Percentiles rank a stretch among this genome's conserved stretches.
Evolutionary conservation across 2,888 invertebrate genomes (phyloP).

Genomic region (Agrotis clavis): DNA sequence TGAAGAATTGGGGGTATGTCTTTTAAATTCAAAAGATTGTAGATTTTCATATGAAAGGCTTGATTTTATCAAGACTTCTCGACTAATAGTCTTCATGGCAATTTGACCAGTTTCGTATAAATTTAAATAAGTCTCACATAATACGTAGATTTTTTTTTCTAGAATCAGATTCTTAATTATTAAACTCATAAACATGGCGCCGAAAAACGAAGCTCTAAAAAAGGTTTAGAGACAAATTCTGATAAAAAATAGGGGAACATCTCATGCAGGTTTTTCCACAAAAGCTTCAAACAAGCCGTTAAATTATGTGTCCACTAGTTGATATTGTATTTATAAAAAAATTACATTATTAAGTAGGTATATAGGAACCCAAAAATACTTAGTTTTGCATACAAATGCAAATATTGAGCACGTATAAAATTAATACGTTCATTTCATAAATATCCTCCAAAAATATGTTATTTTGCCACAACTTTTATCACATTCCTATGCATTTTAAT

Average conservation of each 20-base stretch:
- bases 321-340: conserved; percentile 10
- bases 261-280: conserved; percentile 51
- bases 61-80: no score
- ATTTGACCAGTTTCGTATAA: not conserved
- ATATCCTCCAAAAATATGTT: conserved; percentile 61
- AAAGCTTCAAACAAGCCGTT: conserved; percentile 32
- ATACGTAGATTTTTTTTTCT: not conserved
- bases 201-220: no score
- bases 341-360: conserved; percentile 18
- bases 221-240: not conserved
- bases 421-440: conserved; percentile 39
- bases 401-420: conserved; percentile 59
- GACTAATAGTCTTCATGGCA: no score
- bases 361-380: conserved; percentile 57
- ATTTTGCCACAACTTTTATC: conserved; percentile 60
- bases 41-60: not conserved
- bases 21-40: not conserved
- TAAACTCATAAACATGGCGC: not conserved
- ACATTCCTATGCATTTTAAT: conserved; percentile 49
- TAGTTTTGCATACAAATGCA: conserved; percentile 22
- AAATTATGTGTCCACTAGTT: conserved; percentile 63
- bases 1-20: not conserved
- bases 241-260: conserved; percentile 4
- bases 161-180: no score
- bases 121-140: not conserved